Conservation (phyloP, 2,797 vertebrate species). For the Tarsius wallacei region DNA sequence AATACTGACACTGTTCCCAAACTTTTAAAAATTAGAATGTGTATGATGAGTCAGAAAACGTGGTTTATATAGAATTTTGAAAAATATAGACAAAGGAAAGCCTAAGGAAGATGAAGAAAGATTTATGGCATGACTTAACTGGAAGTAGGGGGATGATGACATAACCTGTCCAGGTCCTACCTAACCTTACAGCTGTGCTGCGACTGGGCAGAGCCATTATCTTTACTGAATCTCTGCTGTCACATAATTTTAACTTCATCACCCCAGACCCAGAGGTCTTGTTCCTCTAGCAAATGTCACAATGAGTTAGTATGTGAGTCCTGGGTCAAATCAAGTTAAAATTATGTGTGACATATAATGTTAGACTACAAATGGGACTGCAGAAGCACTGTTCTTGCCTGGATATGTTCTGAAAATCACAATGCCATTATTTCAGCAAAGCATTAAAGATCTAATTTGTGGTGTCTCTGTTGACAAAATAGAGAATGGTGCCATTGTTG, state of each 20-base stretch:
- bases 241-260: background rate
- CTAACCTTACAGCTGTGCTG: background rate
- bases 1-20: background rate
- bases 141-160: background rate
- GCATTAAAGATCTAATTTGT: background rate
- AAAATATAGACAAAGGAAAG: background rate
- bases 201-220: background rate
- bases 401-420: background rate
- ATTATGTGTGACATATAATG: background rate
- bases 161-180: background rate
- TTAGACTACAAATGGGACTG: background rate
- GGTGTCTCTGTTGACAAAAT: background rate
- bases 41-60: background rate
- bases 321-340: background rate
- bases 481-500: background rate
- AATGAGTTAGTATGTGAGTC: background rate
- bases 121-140: background rate
- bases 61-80: background rate
- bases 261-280: background rate
- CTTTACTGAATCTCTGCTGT: background rate
- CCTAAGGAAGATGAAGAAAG: background rate
- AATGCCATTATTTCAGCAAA: constrained; percentile 25
- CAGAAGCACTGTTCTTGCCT: background rate
- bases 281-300: background rate
- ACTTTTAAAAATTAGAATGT: background rate